A percentile compares a stretch with the other conserved stretches of the same genome.
Conservation (phyloP, 2,113 vertebrate genomes). For the Etia nguti region DNA sequence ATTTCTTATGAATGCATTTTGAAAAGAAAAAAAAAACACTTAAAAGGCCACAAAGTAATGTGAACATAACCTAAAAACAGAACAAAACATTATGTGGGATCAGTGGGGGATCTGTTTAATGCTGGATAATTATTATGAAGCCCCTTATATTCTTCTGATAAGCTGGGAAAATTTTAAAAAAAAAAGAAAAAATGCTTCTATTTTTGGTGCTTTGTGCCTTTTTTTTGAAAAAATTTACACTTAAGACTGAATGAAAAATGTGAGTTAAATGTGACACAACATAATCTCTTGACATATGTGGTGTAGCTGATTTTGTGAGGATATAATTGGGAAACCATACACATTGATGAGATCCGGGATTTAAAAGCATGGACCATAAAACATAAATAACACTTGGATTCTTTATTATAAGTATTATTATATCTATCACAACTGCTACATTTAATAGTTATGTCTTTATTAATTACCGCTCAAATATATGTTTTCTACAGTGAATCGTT, state of each 20-base stretch:
- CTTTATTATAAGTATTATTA: neutral
- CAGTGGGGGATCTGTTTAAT: neutral
- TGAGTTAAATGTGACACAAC: neutral
- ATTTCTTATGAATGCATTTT: neutral
- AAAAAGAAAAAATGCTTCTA: neutral
- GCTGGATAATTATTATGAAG: neutral
- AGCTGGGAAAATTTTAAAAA: neutral
- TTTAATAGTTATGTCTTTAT: neutral
- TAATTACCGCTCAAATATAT: neutral
- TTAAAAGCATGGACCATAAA: neutral
- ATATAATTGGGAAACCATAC: neutral
- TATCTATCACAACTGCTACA: neutral
- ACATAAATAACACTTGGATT: neutral
- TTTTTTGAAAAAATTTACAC: rapidly evolving
- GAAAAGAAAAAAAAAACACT: neutral
- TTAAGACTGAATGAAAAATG: neutral
- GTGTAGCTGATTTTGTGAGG: neutral
- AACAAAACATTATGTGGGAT: neutral
- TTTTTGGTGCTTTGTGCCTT: neutral
- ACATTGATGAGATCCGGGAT: neutral
- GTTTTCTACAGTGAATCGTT: neutral
- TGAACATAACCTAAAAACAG: neutral
- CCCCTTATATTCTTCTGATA: neutral
- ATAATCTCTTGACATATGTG: neutral
- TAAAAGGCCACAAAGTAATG: neutral